These are phyloP conservation scores for Galaxea fascicularis DNA, from an alignment of 92 coral and sea anemone genomes.

Conservation along the genomic window DNA sequence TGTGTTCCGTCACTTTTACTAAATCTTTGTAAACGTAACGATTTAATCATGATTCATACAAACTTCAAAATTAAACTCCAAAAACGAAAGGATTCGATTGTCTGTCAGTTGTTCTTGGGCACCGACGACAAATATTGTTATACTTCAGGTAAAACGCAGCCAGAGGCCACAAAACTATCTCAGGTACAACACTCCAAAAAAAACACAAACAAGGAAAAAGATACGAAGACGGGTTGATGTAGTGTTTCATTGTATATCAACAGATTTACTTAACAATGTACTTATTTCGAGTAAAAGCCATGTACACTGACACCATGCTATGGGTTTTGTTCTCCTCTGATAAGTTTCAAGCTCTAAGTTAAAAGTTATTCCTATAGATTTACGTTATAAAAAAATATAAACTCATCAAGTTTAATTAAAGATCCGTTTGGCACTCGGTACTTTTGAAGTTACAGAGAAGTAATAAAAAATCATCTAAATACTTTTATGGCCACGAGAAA, in stretches of 20 bases:
- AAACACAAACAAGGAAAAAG: neutral
- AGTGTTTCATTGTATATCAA: neutral
- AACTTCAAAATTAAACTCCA: neutral
- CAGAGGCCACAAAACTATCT: neutral
- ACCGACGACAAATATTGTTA: neutral
- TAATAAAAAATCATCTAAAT: slow-evolving; percentile 1
- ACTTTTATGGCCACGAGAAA: slow-evolving; percentile 20
- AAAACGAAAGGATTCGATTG: neutral
- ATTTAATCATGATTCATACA: no score
- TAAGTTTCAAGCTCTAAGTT: no score
- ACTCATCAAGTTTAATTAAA: slow-evolving; percentile 6
- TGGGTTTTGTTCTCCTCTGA: neutral
- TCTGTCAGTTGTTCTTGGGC: neutral
- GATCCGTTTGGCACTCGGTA: slow-evolving; percentile 25
- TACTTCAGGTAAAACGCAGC: neutral
- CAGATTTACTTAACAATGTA: neutral
- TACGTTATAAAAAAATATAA: neutral
- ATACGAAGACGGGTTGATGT: neutral
- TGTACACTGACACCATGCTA: neutral
- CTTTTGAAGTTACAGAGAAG: slow-evolving; percentile 22
- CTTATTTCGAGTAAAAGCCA: neutral
- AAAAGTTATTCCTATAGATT: neutral
- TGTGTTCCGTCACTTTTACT: no score
- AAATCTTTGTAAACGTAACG: no score
- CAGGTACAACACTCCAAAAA: no score